Evolutionary conservation across 2,888 invertebrate genomes (phyloP).

Genomic region (Allophyes oxyacanthae): DNA sequence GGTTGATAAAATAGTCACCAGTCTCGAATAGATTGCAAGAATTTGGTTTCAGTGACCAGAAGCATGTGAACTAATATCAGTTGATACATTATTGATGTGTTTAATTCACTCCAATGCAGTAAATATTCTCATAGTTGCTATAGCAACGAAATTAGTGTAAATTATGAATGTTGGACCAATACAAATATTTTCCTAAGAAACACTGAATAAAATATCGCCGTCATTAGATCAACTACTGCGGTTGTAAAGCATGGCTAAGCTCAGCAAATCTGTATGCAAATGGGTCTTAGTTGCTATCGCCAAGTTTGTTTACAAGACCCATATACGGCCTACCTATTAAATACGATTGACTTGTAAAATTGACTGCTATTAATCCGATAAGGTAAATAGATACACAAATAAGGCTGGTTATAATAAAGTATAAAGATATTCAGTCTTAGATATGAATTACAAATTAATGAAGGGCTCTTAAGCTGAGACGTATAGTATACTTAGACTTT

Average conservation of each 20-base stretch:
- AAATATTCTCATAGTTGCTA: too few species aligned
- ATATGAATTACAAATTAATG: slow-evolving; percentile 25
- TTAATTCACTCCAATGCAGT: too few species aligned
- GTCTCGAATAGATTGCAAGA: too few species aligned
- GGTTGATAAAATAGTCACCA: too few species aligned
- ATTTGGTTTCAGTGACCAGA: too few species aligned
- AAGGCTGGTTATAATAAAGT: slow-evolving; percentile 20
- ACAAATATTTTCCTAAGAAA: background rate
- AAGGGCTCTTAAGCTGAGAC: slow-evolving; percentile 11
- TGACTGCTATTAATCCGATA: slow-evolving; percentile 46
- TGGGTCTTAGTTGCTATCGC: slow-evolving; percentile 58
- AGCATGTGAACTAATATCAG: too few species aligned
- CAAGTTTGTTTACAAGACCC: slow-evolving; percentile 63
- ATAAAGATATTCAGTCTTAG: slow-evolving; percentile 24
- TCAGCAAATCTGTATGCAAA: slow-evolving; percentile 70
- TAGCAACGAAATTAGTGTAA: too few species aligned
- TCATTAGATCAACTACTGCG: slow-evolving; percentile 28
- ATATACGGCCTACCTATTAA: slow-evolving; percentile 53
- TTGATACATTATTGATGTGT: too few species aligned
- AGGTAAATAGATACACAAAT: slow-evolving; percentile 44
- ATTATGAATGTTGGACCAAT: too few species aligned
- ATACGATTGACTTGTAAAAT: slow-evolving; percentile 64
- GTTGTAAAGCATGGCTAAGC: slow-evolving; percentile 31
- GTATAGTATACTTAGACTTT: too few species aligned
- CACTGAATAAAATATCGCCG: slow-evolving; percentile 22